Percentiles rank a stretch among this genome's conserved stretches.
phyloP scores from a whole-genome alignment of 2,888 invertebrate genomes.

The Apamea sordens region DNA sequence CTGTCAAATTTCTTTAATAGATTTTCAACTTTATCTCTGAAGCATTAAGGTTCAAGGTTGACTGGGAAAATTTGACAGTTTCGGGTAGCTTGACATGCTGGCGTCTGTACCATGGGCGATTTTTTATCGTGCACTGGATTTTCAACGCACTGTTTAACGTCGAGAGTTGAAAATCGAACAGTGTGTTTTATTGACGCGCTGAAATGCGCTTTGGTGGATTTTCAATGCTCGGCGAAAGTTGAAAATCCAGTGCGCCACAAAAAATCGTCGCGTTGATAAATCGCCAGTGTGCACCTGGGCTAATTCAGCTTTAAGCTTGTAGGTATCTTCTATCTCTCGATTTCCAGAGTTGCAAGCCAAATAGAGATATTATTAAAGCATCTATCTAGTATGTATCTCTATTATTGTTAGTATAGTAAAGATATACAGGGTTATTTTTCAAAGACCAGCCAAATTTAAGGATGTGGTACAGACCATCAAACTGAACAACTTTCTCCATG shows the following conservation, averaged over 20 bases:
- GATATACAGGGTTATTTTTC: too few relatives aligned
- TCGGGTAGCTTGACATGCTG: too few relatives aligned
- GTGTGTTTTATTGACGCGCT: neutral
- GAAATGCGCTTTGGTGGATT: neutral
- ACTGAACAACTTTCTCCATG: too few relatives aligned
- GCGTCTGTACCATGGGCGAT: neutral
- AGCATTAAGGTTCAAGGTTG: too few relatives aligned
- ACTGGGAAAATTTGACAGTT: too few relatives aligned
- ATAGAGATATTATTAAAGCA: neutral
- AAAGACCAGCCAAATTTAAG: too few relatives aligned
- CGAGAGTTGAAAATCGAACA: neutral
- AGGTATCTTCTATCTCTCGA: neutral
- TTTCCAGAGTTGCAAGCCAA: neutral
- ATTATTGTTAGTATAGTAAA: too few relatives aligned
- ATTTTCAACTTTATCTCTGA: too few relatives aligned
- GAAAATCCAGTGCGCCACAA: neutral
- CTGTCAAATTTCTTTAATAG: too few relatives aligned
- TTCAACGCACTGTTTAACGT: neutral
- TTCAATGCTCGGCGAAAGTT: neutral
- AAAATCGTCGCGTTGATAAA: neutral
- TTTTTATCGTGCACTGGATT: neutral
- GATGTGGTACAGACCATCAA: too few relatives aligned
- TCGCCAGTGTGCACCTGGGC: neutral
- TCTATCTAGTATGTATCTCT: too few relatives aligned
- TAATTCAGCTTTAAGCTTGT: neutral